A percentile compares a stretch with the other conserved stretches of the same genome.
Evolutionary conservation across 1,140 invertebrate species (phyloP).

Genomic region (Geopemphigus sp.): DNA sequence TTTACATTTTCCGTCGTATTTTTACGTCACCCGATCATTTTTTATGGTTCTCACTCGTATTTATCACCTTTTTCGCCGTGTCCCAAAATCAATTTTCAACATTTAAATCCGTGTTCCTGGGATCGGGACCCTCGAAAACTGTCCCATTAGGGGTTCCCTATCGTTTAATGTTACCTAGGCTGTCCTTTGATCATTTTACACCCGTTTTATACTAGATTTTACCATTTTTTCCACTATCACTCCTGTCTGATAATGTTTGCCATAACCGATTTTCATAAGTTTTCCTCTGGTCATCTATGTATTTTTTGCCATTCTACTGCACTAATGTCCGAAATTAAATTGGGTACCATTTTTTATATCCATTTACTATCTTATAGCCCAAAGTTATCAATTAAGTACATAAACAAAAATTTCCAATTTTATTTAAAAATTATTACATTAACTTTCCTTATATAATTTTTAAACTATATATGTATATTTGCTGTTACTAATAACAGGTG

Average conservation of each 20-base stretch:
- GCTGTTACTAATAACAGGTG: no score
- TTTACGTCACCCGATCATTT: neutral
- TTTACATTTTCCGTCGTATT: neutral
- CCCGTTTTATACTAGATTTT: neutral
- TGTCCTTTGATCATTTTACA: neutral
- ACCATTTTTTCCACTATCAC: constrained; percentile 11
- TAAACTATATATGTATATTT: no score
- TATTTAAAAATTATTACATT: no score
- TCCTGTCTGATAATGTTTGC: neutral
- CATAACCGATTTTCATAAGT: neutral
- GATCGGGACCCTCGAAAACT: neutral
- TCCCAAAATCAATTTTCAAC: constrained; percentile 24
- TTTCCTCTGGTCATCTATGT: neutral
- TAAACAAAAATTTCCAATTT: no score
- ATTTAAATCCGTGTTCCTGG: neutral
- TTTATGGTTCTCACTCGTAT: neutral
- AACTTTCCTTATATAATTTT: no score
- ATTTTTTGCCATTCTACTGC: neutral
- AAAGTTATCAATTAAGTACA: no score
- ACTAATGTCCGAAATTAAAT: no score
- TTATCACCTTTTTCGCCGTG: constrained; percentile 8
- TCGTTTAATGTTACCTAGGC: neutral
- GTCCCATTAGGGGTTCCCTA: neutral
- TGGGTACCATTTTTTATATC: no score
- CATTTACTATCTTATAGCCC: no score